Base-by-base conservation (phyloP, 1,140 invertebrate species). In the Bombus superbus region DNA sequence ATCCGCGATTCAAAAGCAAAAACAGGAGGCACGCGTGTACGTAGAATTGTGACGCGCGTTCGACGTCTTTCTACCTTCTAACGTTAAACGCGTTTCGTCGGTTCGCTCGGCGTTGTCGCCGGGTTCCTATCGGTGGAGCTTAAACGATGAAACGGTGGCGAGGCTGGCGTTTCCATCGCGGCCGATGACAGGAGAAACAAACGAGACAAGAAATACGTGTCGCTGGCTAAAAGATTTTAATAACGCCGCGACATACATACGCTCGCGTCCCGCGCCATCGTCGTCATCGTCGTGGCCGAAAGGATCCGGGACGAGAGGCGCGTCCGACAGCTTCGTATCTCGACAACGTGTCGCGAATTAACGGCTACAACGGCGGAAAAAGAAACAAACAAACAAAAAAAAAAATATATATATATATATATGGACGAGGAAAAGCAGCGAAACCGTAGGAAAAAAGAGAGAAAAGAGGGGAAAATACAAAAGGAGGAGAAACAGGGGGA, bases 151-250 rank as follows among this genome's bases (percentile, higher is more conserved):
- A n/a, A 35, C 68, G 10, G 22, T 25, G 28, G 22, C 57, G 42
- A 32, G 18, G 18, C 32, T 53, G 28, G 22, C 53, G 69, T 8
- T 68, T n/a, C 15, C 78, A 28, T 38, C 44, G 25, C 78, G 6
- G 15, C 44, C 59, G 62, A 8, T 38, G 72, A 35, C 72, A 53
- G 72, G 25, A 10, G 57, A 25, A 73, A 57, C 69, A 74, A 74
- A 44, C 47, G 47, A 28, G 42, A 38, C 62, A n/a, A 66, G 62
- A 42, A 77, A 83, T 47, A 64, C 15, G 81, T 77, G 81, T 77
- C 81, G 64, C 42, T 25, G 62, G 28, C 35, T 83, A 83, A 77
- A 83, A 77, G 44, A 83, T 83, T 77, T 66, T 76, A 76, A 77
- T 83, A 77, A 83, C 66, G 25, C 62, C 42, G 40, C 40, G 44